Conservation (phyloP, 2,113 vertebrate genomes). For the Paraplagusia blochii region DNA sequence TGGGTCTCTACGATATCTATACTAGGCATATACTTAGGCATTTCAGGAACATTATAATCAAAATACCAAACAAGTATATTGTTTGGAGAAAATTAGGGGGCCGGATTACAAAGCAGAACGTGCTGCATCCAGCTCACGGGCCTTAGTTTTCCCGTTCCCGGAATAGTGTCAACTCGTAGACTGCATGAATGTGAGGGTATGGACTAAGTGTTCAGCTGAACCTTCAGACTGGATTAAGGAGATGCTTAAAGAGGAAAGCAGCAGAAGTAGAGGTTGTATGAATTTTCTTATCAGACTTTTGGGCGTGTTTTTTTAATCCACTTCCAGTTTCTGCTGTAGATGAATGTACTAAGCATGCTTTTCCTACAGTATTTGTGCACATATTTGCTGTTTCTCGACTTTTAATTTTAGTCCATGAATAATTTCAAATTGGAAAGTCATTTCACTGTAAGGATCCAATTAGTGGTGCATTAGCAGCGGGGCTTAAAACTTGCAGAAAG, state of each 20-base stretch:
- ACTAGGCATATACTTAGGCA: too few relatives aligned
- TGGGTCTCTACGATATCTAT: too few relatives aligned
- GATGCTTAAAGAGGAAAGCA: background rate
- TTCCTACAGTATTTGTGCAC: conserved; percentile 27
- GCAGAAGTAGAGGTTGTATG: background rate
- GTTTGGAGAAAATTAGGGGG: too few relatives aligned
- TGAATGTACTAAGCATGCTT: conserved; percentile 41
- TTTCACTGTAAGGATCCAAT: conserved; percentile 22
- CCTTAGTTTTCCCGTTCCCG: too few relatives aligned
- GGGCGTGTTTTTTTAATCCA: background rate
- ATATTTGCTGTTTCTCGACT: conserved; percentile 2
- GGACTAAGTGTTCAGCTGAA: background rate
- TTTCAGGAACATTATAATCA: too few relatives aligned
- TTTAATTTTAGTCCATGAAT: conserved; percentile 17
- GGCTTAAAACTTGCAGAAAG: conserved; percentile 34
- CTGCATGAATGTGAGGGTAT: background rate
- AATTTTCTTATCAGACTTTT: background rate
- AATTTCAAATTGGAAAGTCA: conserved; percentile 17
- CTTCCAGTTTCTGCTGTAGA: conserved; percentile 22
- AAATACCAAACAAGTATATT: too few relatives aligned
- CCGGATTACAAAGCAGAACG: too few relatives aligned
- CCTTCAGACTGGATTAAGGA: background rate
- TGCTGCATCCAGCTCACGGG: too few relatives aligned
- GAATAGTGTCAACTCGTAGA: too few relatives aligned
- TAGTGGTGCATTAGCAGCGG: conserved; percentile 11